phyloP scores from a whole-genome alignment of 2,113 vertebrate species.

The Ramphastos sulfuratus region DNA sequence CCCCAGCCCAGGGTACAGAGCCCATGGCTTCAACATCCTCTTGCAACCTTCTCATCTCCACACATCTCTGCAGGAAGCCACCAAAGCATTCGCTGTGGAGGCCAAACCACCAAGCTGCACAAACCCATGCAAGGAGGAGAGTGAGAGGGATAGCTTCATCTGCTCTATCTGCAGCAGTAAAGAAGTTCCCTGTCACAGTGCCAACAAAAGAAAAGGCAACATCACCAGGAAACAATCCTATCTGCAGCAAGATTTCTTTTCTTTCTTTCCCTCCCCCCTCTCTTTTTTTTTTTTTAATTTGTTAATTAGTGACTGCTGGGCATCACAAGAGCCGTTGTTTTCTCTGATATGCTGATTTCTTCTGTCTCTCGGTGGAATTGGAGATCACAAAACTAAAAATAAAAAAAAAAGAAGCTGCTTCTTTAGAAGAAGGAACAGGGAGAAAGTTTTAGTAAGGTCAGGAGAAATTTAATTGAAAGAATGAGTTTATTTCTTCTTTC shows the following conservation, averaged over 20 bases:
- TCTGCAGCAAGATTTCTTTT: constrained; percentile 11
- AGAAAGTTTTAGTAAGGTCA: constrained; percentile 52
- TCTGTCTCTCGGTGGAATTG: constrained; percentile 49
- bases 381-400: constrained; percentile 38
- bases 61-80: neutral
- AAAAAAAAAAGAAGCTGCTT: neutral
- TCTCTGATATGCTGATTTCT: constrained; percentile 70
- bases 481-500: constrained; percentile 29
- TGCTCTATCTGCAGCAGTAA: constrained; percentile 23
- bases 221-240: constrained; percentile 49
- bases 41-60: no score
- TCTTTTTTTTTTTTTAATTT: constrained; percentile 28
- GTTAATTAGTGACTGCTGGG: constrained; percentile 70
- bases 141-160: neutral
- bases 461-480: constrained; percentile 50
- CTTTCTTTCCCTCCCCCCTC: neutral
- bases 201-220: constrained; percentile 41
- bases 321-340: constrained; percentile 57
- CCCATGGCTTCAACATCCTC: rapidly evolving
- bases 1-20: neutral
- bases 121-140: neutral
- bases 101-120: neutral
- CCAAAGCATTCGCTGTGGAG: neutral
- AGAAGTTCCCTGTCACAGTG: constrained; percentile 14
- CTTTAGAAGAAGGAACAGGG: neutral